These are phyloP conservation scores for Acipenser oxyrinchus DNA, from an alignment of 2,797 vertebrate species.

Conservation along the genomic window DNA sequence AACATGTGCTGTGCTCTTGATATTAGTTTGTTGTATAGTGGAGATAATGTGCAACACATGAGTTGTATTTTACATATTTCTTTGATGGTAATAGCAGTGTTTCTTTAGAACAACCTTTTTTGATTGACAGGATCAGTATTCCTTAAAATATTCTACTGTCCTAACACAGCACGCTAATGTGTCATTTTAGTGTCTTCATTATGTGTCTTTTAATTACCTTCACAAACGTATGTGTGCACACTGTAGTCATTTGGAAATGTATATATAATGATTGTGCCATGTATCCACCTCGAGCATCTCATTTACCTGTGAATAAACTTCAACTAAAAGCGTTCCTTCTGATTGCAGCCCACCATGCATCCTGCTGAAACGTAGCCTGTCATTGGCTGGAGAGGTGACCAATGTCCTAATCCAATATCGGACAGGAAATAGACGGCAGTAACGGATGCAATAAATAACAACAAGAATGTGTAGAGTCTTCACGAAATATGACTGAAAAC, in stretches of 20 bases:
- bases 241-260: constrained; percentile 69
- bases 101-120: constrained; percentile 74
- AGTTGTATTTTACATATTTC: constrained; percentile 70
- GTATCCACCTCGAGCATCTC: constrained; percentile 73
- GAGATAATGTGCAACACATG: constrained; percentile 62
- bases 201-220: constrained; percentile 45
- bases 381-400: too few relatives aligned
- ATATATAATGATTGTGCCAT: constrained; percentile 83
- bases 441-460: too few relatives aligned
- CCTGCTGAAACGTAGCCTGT: too few relatives aligned
- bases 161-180: constrained; percentile 43
- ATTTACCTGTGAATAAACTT: constrained; percentile 81
- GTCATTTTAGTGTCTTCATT: constrained; percentile 53
- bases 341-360: too few relatives aligned
- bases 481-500: too few relatives aligned
- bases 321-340: constrained; percentile 23
- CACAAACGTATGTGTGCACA: constrained; percentile 52
- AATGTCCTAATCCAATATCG: too few relatives aligned
- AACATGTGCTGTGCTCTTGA: constrained; percentile 61
- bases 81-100: constrained; percentile 65
- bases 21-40: constrained; percentile 70
- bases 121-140: constrained; percentile 65
- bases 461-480: too few relatives aligned
- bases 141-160: constrained; percentile 37
- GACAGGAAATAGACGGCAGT: too few relatives aligned